Evolutionary conservation across 2,888 invertebrate species (phyloP).

Genomic region (Diachrysia chrysitis): DNA sequence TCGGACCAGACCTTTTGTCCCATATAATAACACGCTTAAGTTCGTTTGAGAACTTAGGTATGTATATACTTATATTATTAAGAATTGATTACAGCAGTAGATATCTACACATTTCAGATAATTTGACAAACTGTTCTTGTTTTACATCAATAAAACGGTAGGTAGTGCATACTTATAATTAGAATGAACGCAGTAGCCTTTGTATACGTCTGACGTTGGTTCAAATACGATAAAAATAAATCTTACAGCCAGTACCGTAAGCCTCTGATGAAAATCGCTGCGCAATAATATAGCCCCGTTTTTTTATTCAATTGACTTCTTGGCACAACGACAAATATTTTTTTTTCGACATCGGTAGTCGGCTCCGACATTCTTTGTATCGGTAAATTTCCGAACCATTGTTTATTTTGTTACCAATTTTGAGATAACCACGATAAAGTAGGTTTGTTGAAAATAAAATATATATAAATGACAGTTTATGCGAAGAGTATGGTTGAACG

Average conservation of each 20-base stretch:
- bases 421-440: background rate
- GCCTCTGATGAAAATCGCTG: slow-evolving; percentile 72
- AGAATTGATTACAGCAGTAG: background rate
- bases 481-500: no score
- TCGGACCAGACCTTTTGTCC: no score
- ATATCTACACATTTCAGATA: background rate
- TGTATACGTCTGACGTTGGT: slow-evolving; percentile 31
- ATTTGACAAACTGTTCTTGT: background rate
- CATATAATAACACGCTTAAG: no score
- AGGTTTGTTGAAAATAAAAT: background rate
- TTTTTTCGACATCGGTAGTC: slow-evolving; percentile 69
- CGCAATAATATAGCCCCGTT: slow-evolving; percentile 77
- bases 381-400: slow-evolving; percentile 42
- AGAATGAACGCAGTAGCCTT: slow-evolving; percentile 40
- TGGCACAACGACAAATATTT: slow-evolving; percentile 84
- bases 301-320: slow-evolving; percentile 79
- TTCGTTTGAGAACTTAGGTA: no score
- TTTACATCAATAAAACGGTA: slow-evolving; percentile 19
- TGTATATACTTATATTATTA: no score
- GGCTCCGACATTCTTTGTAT: slow-evolving; percentile 40
- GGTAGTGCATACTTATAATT: slow-evolving; percentile 30
- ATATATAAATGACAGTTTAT: background rate
- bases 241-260: slow-evolving; percentile 57
- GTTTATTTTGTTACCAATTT: slow-evolving; percentile 38
- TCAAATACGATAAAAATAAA: slow-evolving; percentile 68